Evolutionary conservation across 2,113 vertebrate genomes (phyloP).

Genomic region (Nymphicus hollandicus): DNA sequence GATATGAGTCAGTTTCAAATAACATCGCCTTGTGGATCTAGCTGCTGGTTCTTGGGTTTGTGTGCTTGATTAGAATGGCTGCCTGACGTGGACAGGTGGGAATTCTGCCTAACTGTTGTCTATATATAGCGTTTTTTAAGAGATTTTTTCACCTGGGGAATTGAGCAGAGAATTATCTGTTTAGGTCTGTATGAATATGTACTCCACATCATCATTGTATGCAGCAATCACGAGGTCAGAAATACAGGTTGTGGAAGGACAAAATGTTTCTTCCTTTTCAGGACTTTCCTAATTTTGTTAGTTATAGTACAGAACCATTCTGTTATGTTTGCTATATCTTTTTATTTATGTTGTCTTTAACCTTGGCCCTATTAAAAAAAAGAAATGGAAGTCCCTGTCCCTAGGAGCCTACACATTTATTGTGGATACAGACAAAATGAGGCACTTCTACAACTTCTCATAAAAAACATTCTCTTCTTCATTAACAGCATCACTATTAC

Average conservation of each 20-base stretch:
- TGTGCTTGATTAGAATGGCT: background rate
- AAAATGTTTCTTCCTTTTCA: background rate
- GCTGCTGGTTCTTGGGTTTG: background rate
- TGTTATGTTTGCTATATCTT: background rate
- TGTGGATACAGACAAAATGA: background rate
- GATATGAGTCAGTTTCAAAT: background rate
- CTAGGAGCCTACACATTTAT: background rate
- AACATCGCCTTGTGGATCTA: background rate
- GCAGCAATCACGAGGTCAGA: background rate
- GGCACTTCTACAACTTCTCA: background rate
- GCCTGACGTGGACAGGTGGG: background rate
- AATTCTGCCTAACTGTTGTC: background rate
- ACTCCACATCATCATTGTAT: background rate
- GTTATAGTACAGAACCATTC: background rate
- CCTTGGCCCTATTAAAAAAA: background rate
- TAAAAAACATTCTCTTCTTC: background rate
- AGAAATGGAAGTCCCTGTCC: background rate
- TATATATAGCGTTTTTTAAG: background rate
- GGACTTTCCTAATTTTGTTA: background rate
- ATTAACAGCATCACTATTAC: background rate
- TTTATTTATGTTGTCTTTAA: background rate
- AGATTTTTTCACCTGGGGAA: background rate
- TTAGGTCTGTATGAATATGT: background rate
- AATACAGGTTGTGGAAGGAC: background rate
- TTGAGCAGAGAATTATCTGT: background rate